phyloP scores from a whole-genome alignment of 2,113 vertebrate genomes.

The Coryphaenoides rupestris region DNA sequence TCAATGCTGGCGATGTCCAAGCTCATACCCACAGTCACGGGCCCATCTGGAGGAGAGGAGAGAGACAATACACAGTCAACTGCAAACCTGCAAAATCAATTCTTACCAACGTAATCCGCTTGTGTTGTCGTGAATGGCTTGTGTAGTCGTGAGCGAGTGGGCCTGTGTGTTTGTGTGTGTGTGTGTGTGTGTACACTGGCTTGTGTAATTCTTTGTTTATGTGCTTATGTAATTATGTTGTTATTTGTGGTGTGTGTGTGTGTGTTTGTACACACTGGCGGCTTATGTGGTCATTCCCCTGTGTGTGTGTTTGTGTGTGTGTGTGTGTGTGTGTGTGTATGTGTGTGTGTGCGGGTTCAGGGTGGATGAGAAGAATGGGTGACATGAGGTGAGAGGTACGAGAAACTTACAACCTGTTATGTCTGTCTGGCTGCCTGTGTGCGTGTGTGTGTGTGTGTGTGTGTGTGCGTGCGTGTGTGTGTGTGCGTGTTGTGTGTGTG shows the following conservation, averaged over 20 bases:
- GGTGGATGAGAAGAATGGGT: not conserved
- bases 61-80: not conserved
- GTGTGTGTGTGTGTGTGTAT: not conserved
- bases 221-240: too few relatives aligned
- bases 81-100: not conserved
- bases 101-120: not conserved
- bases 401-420: slow-evolving; percentile 16
- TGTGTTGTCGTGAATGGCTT: not conserved
- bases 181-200: too few relatives aligned
- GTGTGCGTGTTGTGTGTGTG: too few relatives aligned
- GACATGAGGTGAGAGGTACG: slow-evolving; percentile 25
- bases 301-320: not conserved
- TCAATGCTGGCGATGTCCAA: slow-evolving; percentile 92
- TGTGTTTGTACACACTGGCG: too few relatives aligned
- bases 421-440: too few relatives aligned
- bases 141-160: not conserved
- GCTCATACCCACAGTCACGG: slow-evolving; percentile 87
- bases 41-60: slow-evolving; percentile 73
- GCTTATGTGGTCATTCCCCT: not conserved
- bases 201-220: too few relatives aligned
- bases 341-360: not conserved
- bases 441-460: too few relatives aligned
- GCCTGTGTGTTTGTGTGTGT: not conserved
- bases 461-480: too few relatives aligned
- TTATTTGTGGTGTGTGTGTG: too few relatives aligned